Evolutionary conservation across 2,797 vertebrate genomes (phyloP).

Genomic region (Anabacerthia variegaticeps): DNA sequence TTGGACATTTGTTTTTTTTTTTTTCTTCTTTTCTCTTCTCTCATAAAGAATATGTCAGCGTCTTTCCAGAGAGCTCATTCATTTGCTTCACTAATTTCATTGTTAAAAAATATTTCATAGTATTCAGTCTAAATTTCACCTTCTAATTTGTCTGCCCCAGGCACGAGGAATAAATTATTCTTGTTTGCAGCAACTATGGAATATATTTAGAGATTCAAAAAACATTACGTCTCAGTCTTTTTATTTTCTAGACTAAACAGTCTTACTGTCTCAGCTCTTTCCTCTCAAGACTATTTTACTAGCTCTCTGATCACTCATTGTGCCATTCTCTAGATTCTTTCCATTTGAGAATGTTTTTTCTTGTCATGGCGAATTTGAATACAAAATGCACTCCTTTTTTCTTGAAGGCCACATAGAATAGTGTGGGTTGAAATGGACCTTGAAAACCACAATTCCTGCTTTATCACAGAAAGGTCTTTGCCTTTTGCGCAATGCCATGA

Average conservation of each 20-base stretch:
- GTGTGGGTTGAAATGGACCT: background rate
- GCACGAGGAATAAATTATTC: background rate
- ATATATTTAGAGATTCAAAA: background rate
- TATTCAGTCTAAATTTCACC: background rate
- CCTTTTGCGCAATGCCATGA: background rate
- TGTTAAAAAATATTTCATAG: background rate
- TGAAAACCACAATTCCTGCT: background rate
- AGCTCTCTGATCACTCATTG: background rate
- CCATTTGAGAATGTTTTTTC: background rate
- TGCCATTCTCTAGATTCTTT: background rate
- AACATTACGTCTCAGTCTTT: background rate
- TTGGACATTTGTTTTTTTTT: background rate
- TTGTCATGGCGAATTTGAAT: background rate
- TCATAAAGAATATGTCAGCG: accelerated
- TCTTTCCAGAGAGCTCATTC: background rate
- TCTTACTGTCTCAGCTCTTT: background rate
- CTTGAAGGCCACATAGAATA: background rate
- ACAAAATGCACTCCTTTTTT: background rate
- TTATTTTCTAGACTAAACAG: background rate
- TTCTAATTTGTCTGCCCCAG: background rate
- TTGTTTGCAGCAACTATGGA: background rate
- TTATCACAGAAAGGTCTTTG: background rate
- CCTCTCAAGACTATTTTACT: background rate
- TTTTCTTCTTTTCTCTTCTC: background rate
- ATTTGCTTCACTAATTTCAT: background rate